A percentile compares a stretch with the other conserved stretches of the same genome.
phyloP scores from a whole-genome alignment of 1,140 invertebrate species.

The Cryptotermes secundus region DNA sequence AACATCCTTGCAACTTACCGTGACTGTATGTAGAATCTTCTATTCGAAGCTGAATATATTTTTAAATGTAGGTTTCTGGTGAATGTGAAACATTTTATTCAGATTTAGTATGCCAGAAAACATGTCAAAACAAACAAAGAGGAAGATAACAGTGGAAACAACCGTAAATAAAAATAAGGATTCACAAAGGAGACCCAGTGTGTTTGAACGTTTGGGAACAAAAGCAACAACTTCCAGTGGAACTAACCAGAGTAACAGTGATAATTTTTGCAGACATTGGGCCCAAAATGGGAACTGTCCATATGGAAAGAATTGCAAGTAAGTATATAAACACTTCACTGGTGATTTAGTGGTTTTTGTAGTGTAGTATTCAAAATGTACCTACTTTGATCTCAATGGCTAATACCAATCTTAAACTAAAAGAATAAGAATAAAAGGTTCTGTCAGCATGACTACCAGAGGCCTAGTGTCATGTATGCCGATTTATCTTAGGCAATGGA shows the following conservation, averaged over 20 bases:
- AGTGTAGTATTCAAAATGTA: no score
- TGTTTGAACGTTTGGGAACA: conserved; percentile 75
- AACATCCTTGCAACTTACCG: no score
- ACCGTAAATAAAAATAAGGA: conserved; percentile 42
- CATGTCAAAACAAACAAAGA: conserved; percentile 77
- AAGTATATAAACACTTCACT: conserved; percentile 38
- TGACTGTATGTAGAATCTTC: no score
- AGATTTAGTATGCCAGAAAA: conserved; percentile 44
- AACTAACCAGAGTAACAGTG: conserved; percentile 44
- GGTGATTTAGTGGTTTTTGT: no score
- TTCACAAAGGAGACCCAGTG: conserved; percentile 59
- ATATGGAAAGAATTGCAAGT: conserved; percentile 72
- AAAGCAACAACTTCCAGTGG: conserved; percentile 59
- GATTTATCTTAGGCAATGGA: no score
- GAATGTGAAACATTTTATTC: neutral
- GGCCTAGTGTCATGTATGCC: no score
- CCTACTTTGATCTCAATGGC: no score
- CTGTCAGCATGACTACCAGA: no score
- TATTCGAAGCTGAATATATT: no score
- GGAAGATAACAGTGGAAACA: conserved; percentile 74
- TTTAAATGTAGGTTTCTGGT: neutral
- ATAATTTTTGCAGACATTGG: conserved; percentile 71
- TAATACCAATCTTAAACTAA: no score
- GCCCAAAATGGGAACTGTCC: conserved; percentile 70
- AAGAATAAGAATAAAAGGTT: no score